These are phyloP conservation scores for Palythoa grandis DNA, from an alignment of 92 coral and sea anemone species.

Conservation along the genomic window DNA sequence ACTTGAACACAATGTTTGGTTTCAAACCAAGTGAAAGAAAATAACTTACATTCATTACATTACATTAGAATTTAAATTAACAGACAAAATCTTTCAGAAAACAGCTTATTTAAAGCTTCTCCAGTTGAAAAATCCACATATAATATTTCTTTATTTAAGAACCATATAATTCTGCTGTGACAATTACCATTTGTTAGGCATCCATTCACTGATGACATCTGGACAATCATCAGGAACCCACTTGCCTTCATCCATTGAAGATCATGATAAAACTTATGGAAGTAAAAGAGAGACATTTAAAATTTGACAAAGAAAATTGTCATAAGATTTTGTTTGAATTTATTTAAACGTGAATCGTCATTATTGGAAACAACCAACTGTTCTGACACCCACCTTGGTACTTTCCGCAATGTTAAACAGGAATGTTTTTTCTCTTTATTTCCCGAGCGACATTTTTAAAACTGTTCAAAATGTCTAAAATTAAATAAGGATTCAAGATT, in stretches of 20 bases:
- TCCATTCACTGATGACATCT: slow-evolving; percentile 25
- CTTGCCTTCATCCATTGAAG: slow-evolving; percentile 32
- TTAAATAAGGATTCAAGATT: background rate
- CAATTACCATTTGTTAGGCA: slow-evolving; percentile 32
- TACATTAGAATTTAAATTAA: too few species aligned
- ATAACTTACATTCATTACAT: too few species aligned
- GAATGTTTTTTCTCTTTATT: too few species aligned
- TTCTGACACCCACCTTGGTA: background rate
- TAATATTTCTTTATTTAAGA: background rate
- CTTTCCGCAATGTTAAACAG: background rate
- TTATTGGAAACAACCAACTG: background rate
- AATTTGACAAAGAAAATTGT: background rate
- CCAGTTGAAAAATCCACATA: too few species aligned
- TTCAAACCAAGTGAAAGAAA: too few species aligned
- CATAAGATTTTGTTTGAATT: background rate
- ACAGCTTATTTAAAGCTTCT: too few species aligned
- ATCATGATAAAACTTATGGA: slow-evolving; percentile 25
- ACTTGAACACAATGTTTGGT: too few species aligned
- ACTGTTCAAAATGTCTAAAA: background rate
- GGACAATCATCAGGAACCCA: slow-evolving; percentile 5
- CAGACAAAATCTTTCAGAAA: too few species aligned
- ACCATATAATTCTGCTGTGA: background rate
- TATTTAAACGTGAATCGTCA: background rate
- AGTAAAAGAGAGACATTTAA: slow-evolving; percentile 16
- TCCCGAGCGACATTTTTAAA: background rate